Evolutionary conservation across 2,888 invertebrate genomes (phyloP), one percentile per base, ranked within the genome.

Genomic region (Cremastinae sp.): DNA sequence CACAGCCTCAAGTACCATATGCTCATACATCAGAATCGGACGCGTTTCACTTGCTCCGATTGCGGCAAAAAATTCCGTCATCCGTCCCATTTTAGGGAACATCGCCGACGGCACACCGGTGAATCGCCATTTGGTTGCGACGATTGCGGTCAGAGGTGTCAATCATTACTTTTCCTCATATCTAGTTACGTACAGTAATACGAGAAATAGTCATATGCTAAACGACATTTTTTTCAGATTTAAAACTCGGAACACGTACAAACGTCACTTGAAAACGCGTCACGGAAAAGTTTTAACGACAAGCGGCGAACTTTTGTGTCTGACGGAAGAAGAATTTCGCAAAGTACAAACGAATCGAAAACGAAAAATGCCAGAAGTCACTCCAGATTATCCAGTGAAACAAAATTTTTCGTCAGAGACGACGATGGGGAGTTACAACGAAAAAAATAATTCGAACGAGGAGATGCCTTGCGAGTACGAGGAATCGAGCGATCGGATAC

Each of bases 1-100:
- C 92, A 93, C 85, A 92, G 92, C 73, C 90, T 93, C 35, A 92
- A 93, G 82, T 93, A 93, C 85, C 93, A 93, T 83, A 91, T 92
- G 91, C 85, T 92, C 74, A 93, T 93, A 78, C 93, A 93, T 84
- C 90, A 91, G 81, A 92, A 92, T 86, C 91, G 91, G 84, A 92
- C 92, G 12, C 89, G 92, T 12, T 93, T 93, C 83, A 91, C 91
- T 0, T 93, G 93, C 77, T 88, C 90, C 2, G 92, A 92, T 80
- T 93, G 93, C 82, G 91, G 91, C 0, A 90, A 92, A 47, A 92
- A 92, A 81, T 93, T 93, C 80, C 87, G 93, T 20, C 93, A 93
- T 85, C 92, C 92, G 0, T 92, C 92, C 14, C 93, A 93, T 83
- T 92, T 91, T 80, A 90, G 91, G 78, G 92, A 93, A 81, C 93